Evolutionary conservation across 1,140 invertebrate species (phyloP), one percentile per base, ranked within the genome.

Genomic region (Drosophila murphyi): DNA sequence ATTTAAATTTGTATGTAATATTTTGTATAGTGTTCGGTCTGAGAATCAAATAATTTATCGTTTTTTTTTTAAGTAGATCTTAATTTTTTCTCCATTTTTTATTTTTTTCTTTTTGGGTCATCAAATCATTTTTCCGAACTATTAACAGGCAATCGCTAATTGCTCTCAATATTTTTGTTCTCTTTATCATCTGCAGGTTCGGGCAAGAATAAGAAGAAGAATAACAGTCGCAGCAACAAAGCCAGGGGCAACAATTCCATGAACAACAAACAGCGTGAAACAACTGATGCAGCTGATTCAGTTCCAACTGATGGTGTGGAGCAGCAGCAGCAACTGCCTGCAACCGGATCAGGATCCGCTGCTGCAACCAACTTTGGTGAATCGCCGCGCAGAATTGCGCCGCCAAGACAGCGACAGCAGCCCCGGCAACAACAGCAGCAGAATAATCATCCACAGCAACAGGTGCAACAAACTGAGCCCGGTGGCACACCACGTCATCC

Each of bases 181-280:
- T 3, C n/a, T 37, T 56, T 55, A 3, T 43, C 20, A 74, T 70
- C 64, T 82, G 35, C 69, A 63, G 78, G 78, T 75, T 56, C 57
- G 54, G 74, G 61, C 55, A 80, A 78, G 31, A 81, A 78, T 32
- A 88, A 88, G 12, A 76, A 72, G 57, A 88, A 73, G 51, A 82
- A 75, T 50, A 80, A 76, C 32, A 20, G 20, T 20, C 20, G 20
- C 20, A 63, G 32, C 63, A 68, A 48, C 63, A 89, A 78, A 52
- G 48, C 69, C 47, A 76, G 72, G 41, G 76, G 78, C 51, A 52
- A 64, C 34, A 83, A 73, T 41, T 59, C 50, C 34, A 69, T 75
- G 39, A 90, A 82, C 50, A 76, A 76, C 47, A 77, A 60, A 39
- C 85, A 60, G 47, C 85, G 85, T 56, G 80, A 89, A 60, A 68